phyloP scores from a whole-genome alignment of 2,797 vertebrate species.

The Neosilurus mollespiculum region DNA sequence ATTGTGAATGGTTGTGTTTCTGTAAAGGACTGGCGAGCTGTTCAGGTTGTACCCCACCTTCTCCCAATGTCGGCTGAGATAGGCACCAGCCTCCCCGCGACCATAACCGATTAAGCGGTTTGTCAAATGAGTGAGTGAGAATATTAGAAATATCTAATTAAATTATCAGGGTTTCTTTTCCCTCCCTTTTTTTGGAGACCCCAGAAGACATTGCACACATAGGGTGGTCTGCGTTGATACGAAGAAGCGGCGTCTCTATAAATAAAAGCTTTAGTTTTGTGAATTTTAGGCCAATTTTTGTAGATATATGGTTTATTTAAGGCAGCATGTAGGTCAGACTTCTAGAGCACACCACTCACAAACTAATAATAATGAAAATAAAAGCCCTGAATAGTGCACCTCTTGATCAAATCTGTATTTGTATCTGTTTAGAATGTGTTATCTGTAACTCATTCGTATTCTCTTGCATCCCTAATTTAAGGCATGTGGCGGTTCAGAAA shows the following conservation, averaged over 20 bases:
- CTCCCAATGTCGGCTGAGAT: no score
- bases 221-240: background rate
- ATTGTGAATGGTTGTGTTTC: no score
- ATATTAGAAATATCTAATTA: background rate
- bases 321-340: background rate
- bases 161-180: no score
- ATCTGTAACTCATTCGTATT: background rate
- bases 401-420: background rate
- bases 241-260: background rate
- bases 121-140: no score
- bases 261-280: background rate
- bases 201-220: background rate
- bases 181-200: background rate
- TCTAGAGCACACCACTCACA: background rate
- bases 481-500: background rate
- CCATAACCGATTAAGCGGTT: no score
- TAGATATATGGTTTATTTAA: background rate
- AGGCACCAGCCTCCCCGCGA: no score
- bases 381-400: background rate
- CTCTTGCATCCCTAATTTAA: background rate
- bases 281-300: background rate
- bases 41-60: no score
- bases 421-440: background rate
- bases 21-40: no score
- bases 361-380: no score